These are phyloP conservation scores for Drosophila carrolli DNA, from an alignment of 1,140 invertebrate species.

Conservation along the genomic window DNA sequence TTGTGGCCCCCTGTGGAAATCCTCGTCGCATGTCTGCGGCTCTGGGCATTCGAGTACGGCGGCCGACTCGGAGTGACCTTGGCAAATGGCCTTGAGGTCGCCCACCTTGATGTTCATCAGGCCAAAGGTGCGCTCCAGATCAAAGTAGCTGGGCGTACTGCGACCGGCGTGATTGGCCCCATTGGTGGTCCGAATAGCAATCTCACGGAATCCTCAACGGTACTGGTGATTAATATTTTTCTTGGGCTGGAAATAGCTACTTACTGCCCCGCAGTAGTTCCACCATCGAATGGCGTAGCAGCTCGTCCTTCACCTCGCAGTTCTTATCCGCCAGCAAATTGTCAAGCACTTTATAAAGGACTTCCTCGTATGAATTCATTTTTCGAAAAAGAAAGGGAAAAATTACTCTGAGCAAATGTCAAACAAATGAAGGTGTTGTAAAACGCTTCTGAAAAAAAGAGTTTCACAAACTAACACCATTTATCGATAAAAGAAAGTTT, in stretches of 20 bases:
- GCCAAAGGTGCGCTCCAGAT: constrained; percentile 48
- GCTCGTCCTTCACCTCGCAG: not conserved
- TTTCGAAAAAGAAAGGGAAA: not conserved
- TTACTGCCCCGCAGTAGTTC: constrained; percentile 33
- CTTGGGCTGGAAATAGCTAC: not conserved
- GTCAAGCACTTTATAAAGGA: constrained; percentile 19
- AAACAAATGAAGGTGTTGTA: not conserved
- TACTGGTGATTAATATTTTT: not conserved
- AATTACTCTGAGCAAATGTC: not conserved
- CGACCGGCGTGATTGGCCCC: constrained; percentile 41
- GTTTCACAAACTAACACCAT: not conserved
- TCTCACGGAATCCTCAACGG: constrained; percentile 22
- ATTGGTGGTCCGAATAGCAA: constrained; percentile 17
- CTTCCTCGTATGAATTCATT: constrained; percentile 41
- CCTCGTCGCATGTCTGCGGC: constrained; percentile 7
- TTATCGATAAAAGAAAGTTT: not conserved
- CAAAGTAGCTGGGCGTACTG: constrained; percentile 34
- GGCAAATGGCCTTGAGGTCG: constrained; percentile 6
- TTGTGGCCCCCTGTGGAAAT: constrained; percentile 14
- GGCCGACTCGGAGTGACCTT: too few relatives aligned
- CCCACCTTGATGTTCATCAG: constrained; percentile 6
- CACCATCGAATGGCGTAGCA: constrained; percentile 12
- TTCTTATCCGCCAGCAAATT: constrained; percentile 18
- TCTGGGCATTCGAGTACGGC: not conserved
- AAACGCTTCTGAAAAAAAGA: too few relatives aligned